Percentiles rank a stretch among this genome's conserved stretches.
phyloP scores from a whole-genome alignment of 2,113 vertebrate genomes.

The Mionectes macconnelli region DNA sequence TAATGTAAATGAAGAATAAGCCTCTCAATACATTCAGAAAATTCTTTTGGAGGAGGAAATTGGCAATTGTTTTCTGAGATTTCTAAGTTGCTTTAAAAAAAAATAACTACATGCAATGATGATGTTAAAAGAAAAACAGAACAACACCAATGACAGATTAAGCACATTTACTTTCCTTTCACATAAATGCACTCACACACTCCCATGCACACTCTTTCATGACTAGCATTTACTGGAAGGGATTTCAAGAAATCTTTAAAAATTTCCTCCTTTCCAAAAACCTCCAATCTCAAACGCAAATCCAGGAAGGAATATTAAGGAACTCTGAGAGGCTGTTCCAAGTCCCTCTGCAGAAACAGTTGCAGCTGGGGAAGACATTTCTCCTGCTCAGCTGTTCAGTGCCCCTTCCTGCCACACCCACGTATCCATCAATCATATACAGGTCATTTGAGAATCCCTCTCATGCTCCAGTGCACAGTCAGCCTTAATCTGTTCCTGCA shows the following conservation, averaged over 20 bases:
- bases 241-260: background rate
- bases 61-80: background rate
- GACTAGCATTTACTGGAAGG: background rate
- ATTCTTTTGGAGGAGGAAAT: background rate
- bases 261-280: background rate
- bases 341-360: background rate
- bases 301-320: background rate
- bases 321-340: background rate
- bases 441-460: background rate
- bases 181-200: background rate
- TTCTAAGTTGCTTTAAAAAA: background rate
- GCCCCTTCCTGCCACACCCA: background rate
- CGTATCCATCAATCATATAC: background rate
- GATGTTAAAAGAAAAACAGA: background rate
- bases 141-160: background rate
- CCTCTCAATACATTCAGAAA: background rate
- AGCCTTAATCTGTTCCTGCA: background rate
- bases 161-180: background rate
- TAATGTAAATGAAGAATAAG: background rate
- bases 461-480: background rate
- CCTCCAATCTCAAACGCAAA: background rate
- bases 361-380: background rate
- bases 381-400: background rate
- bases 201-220: background rate
- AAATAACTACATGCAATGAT: background rate